phyloP scores from a whole-genome alignment of 2,113 vertebrate genomes.

The Paradoxurus hermaphroditus region DNA sequence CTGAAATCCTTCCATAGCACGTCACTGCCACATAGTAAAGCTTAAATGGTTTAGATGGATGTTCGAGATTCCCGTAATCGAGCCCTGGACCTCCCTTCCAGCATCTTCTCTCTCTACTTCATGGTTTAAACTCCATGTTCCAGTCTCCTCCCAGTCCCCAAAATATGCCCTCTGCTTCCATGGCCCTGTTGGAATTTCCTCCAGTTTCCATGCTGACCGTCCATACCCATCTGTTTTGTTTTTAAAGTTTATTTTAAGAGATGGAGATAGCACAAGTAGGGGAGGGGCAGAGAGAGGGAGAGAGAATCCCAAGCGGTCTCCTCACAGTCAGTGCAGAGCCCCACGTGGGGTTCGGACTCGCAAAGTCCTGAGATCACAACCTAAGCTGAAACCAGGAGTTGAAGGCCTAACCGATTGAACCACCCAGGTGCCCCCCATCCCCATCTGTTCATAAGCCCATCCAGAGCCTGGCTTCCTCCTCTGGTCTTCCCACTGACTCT shows the following conservation, averaged over 20 bases:
- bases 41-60: background rate
- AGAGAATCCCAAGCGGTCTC: no score
- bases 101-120: background rate
- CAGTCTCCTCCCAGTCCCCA: background rate
- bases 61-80: background rate
- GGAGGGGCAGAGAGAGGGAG: no score
- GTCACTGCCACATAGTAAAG: background rate
- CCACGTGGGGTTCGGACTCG: no score
- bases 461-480: background rate
- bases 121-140: background rate
- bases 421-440: no score
- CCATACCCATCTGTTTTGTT: background rate
- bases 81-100: background rate
- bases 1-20: background rate
- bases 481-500: background rate
- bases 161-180: background rate
- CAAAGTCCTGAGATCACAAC: no score
- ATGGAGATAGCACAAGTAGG: no score
- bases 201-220: background rate
- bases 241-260: no score
- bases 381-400: no score
- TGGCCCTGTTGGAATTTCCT: background rate
- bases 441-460: background rate
- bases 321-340: no score
- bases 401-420: no score